Percentiles rank a stretch among this genome's conserved stretches.
Evolutionary conservation across 2,888 invertebrate genomes (phyloP).

Genomic region (Drosophila formosana): DNA sequence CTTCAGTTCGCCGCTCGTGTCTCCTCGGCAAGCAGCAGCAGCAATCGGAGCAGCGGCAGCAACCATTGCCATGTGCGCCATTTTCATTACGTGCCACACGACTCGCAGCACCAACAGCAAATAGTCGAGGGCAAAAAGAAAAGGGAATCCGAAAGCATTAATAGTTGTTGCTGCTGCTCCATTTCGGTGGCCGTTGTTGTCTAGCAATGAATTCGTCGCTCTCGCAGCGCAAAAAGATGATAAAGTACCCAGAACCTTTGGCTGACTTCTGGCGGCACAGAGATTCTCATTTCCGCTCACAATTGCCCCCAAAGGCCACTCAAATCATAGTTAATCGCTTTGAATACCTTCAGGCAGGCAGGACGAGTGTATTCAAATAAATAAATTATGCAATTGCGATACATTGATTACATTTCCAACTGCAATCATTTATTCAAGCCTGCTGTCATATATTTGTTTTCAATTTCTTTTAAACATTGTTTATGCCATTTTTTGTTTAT

Average conservation of each 20-base stretch:
- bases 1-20: conserved; percentile 70
- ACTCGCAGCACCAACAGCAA: conserved; percentile 39
- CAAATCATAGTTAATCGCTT: conserved; percentile 46
- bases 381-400: conserved; percentile 46
- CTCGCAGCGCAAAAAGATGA: conserved; percentile 43
- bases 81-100: conserved; percentile 74
- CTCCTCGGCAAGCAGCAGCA: conserved; percentile 46
- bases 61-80: too few species aligned
- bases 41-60: conserved; percentile 41
- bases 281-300: conserved; percentile 57
- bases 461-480: neutral
- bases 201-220: conserved; percentile 36
- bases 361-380: conserved; percentile 19
- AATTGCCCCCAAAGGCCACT: conserved; percentile 41
- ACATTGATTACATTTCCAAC: conserved; percentile 8
- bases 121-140: conserved; percentile 14
- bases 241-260: conserved; percentile 41
- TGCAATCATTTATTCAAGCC: conserved; percentile 6
- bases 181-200: conserved; percentile 23
- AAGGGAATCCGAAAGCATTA: conserved; percentile 36
- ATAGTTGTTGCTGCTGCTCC: conserved; percentile 56
- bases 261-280: conserved; percentile 30
- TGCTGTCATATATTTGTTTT: conserved; percentile 11
- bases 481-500: neutral
- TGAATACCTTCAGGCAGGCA: conserved; percentile 34